Evolutionary conservation across 2,888 invertebrate genomes (phyloP).

Genomic region (Trichogramma evanescens): DNA sequence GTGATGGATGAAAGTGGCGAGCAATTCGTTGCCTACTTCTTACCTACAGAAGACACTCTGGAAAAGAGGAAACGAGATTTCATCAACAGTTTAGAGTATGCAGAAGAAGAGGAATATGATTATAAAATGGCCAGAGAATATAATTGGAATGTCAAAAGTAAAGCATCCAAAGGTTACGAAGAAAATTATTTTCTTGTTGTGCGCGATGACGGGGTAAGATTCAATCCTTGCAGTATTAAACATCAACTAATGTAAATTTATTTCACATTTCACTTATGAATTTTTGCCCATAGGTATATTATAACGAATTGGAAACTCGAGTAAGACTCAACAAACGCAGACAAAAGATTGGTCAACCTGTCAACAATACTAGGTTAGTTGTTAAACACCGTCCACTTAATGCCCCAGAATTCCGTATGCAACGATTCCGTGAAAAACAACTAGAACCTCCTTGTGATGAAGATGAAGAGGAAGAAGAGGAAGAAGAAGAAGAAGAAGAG

Average conservation of each 20-base stretch:
- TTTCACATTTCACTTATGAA: not conserved
- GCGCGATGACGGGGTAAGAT: constrained; percentile 66
- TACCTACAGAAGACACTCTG: constrained; percentile 89
- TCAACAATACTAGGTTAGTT: constrained; percentile 73
- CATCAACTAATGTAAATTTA: not conserved
- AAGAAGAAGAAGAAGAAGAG: constrained; percentile 57
- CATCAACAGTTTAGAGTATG: constrained; percentile 67
- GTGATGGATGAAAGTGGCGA: constrained; percentile 99
- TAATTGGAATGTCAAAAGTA: constrained; percentile 99
- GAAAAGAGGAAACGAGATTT: constrained; percentile 81
- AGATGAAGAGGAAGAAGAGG: constrained; percentile 64
- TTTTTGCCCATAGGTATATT: constrained; percentile 56
- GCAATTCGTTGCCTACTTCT: constrained; percentile 97
- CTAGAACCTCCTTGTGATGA: constrained; percentile 73
- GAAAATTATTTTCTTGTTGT: constrained; percentile 96
- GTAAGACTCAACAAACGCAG: constrained; percentile 90
- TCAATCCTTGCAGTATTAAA: not conserved
- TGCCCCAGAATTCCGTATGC: constrained; percentile 78
- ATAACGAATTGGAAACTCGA: constrained; percentile 91
- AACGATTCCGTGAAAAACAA: constrained; percentile 77
- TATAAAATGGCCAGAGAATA: constrained; percentile 97
- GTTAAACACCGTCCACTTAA: constrained; percentile 85
- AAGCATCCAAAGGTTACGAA: constrained; percentile 88
- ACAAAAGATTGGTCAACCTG: constrained; percentile 65
- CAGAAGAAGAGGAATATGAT: constrained; percentile 88